These are phyloP conservation scores for Patella caerulea DNA, from an alignment of 2,888 invertebrate species.

Conservation along the genomic window DNA sequence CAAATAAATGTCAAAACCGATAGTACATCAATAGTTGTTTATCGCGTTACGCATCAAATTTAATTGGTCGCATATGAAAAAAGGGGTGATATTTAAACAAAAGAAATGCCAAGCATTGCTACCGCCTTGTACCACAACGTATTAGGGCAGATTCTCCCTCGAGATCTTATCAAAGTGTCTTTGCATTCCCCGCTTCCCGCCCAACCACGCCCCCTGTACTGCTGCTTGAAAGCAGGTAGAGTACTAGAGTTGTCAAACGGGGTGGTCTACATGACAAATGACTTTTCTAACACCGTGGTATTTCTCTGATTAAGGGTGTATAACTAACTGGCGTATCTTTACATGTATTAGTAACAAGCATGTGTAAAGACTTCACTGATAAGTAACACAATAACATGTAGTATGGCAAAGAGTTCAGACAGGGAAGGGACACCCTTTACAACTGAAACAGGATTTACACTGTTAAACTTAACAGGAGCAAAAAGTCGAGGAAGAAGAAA, in stretches of 20 bases:
- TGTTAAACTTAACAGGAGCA: no score
- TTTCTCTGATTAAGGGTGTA: not conserved
- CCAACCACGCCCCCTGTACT: not conserved
- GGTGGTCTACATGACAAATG: constrained; percentile 7
- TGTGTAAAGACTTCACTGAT: constrained; percentile 6
- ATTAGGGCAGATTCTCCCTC: no score
- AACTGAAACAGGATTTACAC: no score
- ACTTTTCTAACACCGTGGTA: constrained; percentile 4
- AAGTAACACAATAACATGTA: not conserved
- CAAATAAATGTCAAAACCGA: no score
- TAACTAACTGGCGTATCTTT: not conserved
- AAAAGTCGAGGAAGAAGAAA: no score
- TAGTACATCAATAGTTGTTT: no score
- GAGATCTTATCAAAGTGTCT: no score
- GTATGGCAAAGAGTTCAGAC: not conserved
- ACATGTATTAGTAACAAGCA: not conserved
- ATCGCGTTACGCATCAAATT: no score
- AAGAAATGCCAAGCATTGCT: no score
- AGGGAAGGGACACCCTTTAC: not conserved
- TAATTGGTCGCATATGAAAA: no score
- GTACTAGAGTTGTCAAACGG: constrained; percentile 6
- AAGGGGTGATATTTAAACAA: no score
- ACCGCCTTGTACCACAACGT: no score
- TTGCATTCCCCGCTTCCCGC: not conserved
- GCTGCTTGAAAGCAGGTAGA: not conserved